phyloP scores from a whole-genome alignment of 1,140 invertebrate species.

The Stegodyphus mimosarum region DNA sequence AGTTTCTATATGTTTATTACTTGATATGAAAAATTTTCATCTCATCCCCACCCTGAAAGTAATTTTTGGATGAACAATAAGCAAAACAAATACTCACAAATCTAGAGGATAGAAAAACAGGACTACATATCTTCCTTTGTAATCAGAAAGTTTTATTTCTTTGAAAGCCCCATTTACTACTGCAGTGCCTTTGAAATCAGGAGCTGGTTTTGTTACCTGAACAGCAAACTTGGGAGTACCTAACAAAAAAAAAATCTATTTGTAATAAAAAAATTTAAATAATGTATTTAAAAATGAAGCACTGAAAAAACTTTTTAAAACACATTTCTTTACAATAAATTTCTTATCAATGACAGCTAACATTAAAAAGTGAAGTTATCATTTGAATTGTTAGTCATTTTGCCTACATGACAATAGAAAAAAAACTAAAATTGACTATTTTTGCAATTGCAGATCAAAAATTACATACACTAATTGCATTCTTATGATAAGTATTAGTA shows the following conservation, averaged over 20 bases:
- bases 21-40: too few species aligned
- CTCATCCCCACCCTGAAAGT: too few species aligned
- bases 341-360: too few species aligned
- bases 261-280: background rate
- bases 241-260: background rate
- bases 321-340: too few species aligned
- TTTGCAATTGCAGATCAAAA: background rate
- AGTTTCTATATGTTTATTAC: too few species aligned
- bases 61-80: constrained; percentile 20
- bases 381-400: background rate
- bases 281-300: background rate
- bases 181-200: constrained; percentile 73
- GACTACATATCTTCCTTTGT: constrained; percentile 75
- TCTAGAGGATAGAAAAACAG: constrained; percentile 77
- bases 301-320: too few species aligned
- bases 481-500: too few species aligned
- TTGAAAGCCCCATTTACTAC: constrained; percentile 74
- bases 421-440: background rate
- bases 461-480: too few species aligned
- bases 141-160: constrained; percentile 72
- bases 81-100: constrained; percentile 70
- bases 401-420: background rate
- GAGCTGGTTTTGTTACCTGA: constrained; percentile 69
- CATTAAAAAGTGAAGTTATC: background rate
- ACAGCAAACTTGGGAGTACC: constrained; percentile 44